Evolutionary conservation across 2,888 invertebrate genomes (phyloP).

Genomic region (Xylocampa areola): DNA sequence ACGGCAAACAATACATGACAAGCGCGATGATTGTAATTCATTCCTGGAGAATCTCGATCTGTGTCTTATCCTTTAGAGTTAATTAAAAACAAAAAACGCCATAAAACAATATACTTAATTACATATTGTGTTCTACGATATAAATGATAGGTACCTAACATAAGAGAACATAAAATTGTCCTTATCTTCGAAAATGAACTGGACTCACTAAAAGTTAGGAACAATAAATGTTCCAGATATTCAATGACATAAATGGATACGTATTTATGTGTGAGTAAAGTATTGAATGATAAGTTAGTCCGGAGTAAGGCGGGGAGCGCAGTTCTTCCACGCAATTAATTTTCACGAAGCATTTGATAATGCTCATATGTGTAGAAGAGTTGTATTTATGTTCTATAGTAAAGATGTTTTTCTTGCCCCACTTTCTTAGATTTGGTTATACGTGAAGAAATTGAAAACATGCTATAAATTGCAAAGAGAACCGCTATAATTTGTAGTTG

Average conservation of each 20-base stretch:
- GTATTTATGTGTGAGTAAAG: conserved; percentile 2
- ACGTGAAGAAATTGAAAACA: conserved; percentile 45
- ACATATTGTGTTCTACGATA: too few species aligned
- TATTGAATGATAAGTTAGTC: conserved; percentile 69
- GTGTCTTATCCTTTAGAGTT: too few species aligned
- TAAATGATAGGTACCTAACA: too few species aligned
- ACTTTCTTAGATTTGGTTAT: conserved; percentile 49
- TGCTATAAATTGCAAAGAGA: conserved; percentile 42
- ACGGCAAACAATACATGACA: too few species aligned
- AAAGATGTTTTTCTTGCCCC: conserved; percentile 55
- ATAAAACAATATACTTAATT: too few species aligned
- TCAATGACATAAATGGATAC: conserved; percentile 12
- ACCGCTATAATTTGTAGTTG: conserved; percentile 36
- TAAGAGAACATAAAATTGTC: too few species aligned
- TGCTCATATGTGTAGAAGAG: conserved; percentile 63
- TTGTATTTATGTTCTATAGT: conserved; percentile 64
- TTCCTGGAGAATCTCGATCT: too few species aligned
- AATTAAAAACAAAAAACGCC: too few species aligned
- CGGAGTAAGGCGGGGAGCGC: conserved; percentile 63
- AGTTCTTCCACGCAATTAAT: conserved; percentile 75
- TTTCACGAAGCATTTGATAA: conserved; percentile 77
- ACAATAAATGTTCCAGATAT: conserved; percentile 9
- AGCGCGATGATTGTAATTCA: too few species aligned
- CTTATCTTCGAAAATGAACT: conserved; percentile 1
- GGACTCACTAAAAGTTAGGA: conserved; percentile 1